Conservation (phyloP, 1,140 invertebrate genomes). For the Gryllus bimaculatus region DNA sequence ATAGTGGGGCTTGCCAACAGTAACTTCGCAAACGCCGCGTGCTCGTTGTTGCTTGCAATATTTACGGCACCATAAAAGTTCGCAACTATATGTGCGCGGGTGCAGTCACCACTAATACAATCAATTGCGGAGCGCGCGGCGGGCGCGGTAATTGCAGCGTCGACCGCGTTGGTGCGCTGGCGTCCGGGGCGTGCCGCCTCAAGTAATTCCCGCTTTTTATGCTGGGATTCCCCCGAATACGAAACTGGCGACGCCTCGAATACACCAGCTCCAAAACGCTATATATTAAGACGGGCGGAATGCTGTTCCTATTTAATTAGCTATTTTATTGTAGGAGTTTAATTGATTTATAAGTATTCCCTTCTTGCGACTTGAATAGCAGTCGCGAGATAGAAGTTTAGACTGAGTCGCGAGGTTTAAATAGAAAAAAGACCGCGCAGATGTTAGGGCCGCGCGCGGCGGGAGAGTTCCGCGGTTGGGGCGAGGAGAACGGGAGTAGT, state of each 20-base stretch:
- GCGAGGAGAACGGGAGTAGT: background rate
- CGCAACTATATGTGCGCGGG: background rate
- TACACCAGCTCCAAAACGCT: background rate
- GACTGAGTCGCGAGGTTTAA: background rate
- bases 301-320: background rate
- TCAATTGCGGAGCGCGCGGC: background rate
- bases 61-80: background rate
- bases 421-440: background rate
- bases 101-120: background rate
- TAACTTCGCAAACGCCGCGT: background rate
- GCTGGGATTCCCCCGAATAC: background rate
- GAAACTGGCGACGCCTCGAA: background rate
- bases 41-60: background rate
- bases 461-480: background rate
- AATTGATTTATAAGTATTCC: background rate
- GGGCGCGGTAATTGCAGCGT: background rate
- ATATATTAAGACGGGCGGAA: background rate
- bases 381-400: background rate
- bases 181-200: background rate
- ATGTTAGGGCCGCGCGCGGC: background rate
- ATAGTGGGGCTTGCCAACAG: no score
- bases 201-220: background rate
- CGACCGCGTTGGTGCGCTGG: background rate
- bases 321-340: slow-evolving; percentile 1
- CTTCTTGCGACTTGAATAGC: background rate